phyloP scores from a whole-genome alignment of 2,797 vertebrate genomes.

The Glossophaga mutica region DNA sequence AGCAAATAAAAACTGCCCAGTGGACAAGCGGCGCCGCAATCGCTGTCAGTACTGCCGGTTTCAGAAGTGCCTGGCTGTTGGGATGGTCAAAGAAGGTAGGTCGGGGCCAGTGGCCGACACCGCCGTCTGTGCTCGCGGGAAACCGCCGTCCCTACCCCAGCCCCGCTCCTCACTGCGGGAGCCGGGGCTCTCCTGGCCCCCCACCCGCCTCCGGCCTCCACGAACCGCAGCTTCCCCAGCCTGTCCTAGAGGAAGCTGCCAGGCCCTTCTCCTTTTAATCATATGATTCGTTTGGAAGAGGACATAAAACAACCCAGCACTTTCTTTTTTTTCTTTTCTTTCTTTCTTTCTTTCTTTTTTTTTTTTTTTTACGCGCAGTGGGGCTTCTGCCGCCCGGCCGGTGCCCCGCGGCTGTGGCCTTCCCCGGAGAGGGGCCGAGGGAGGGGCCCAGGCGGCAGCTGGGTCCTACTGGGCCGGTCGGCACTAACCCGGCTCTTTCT shows the following conservation, averaged over 20 bases:
- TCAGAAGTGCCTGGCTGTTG: constrained; percentile 98
- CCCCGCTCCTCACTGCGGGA: background rate
- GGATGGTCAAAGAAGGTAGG: constrained; percentile 99
- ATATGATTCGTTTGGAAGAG: background rate
- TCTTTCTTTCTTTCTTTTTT: constrained; percentile 52
- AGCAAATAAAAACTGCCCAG: constrained; percentile 99
- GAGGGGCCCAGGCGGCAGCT: background rate
- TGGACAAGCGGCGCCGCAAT: constrained; percentile 97
- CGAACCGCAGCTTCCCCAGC: background rate
- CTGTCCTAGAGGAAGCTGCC: background rate
- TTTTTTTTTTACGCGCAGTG: constrained; percentile 30
- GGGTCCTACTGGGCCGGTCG: background rate
- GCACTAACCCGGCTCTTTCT: constrained; percentile 41
- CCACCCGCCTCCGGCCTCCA: background rate
- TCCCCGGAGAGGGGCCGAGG: background rate
- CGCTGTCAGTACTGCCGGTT: constrained; percentile 99
- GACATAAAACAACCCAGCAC: background rate
- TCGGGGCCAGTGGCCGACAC: background rate
- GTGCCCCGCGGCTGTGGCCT: background rate
- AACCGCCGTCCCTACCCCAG: background rate
- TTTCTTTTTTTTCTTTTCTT: constrained; percentile 50
- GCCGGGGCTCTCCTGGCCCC: rapidly evolving
- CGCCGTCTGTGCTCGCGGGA: too few species aligned
- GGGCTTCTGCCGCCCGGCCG: background rate
- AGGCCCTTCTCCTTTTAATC: constrained; percentile 4